Conservation (phyloP, 2,888 invertebrate genomes). For the Bombylius major region DNA sequence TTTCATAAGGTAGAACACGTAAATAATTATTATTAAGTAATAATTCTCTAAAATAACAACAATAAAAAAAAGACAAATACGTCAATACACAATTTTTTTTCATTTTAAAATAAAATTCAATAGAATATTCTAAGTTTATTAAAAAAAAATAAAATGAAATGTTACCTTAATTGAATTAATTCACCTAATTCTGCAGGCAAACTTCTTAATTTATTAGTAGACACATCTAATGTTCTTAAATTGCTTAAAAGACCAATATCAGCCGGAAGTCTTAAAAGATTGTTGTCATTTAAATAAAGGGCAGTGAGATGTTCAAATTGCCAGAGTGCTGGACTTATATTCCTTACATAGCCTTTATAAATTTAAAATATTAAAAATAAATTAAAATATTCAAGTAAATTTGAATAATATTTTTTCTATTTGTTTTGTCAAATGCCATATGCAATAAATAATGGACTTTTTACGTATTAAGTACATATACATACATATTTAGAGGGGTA, state of each 20-base stretch:
- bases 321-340: constrained; percentile 85
- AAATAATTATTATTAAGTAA: constrained; percentile 89
- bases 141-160: not conserved
- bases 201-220: constrained; percentile 86
- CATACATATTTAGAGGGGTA: not conserved
- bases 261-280: constrained; percentile 76
- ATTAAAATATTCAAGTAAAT: not conserved
- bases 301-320: constrained; percentile 84
- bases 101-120: not conserved
- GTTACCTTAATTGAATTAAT: constrained; percentile 79
- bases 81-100: not conserved
- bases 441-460: not conserved
- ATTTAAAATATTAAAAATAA: constrained; percentile 12
- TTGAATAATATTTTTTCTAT: not conserved
- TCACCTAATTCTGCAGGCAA: constrained; percentile 95
- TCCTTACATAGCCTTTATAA: constrained; percentile 77
- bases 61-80: constrained; percentile 11
- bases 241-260: constrained; percentile 78
- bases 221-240: constrained; percentile 81
- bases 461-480: no score
- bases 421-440: no score
- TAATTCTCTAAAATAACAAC: constrained; percentile 59
- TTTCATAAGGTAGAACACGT: constrained; percentile 86
- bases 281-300: constrained; percentile 92
- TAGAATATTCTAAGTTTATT: not conserved